phyloP scores from a whole-genome alignment of 1,140 invertebrate genomes.

The Sycophila sp. region DNA sequence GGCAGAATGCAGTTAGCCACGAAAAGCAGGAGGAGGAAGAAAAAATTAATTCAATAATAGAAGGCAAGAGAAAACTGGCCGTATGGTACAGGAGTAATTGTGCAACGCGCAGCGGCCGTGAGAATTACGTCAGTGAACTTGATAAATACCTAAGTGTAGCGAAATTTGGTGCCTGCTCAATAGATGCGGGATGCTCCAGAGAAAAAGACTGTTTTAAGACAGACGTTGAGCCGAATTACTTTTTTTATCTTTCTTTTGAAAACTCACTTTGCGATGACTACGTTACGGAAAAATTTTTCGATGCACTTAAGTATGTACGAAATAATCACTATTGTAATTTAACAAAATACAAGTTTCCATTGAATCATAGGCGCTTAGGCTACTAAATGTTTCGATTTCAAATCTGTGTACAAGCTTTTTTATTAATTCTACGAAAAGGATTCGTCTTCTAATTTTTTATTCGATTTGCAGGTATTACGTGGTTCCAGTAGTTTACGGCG shows the following conservation, averaged over 20 bases:
- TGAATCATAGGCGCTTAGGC: no score
- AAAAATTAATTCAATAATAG: slow-evolving; percentile 7
- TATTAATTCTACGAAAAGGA: no score
- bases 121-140: slow-evolving; percentile 69
- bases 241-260: slow-evolving; percentile 77
- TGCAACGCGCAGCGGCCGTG: slow-evolving; percentile 64
- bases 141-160: slow-evolving; percentile 70
- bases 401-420: no score
- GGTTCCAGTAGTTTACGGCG: slow-evolving; percentile 69
- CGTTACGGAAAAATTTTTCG: slow-evolving; percentile 73
- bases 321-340: no score
- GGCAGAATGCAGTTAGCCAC: background rate
- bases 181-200: slow-evolving; percentile 47
- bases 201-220: slow-evolving; percentile 59
- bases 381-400: no score
- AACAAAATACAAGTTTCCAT: no score
- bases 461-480: slow-evolving; percentile 54
- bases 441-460: no score
- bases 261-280: slow-evolving; percentile 73
- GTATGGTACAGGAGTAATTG: slow-evolving; percentile 78
- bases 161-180: slow-evolving; percentile 75
- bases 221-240: slow-evolving; percentile 66
- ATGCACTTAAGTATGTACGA: slow-evolving; percentile 57
- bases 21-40: slow-evolving; percentile 22
- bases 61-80: slow-evolving; percentile 59